A percentile compares a stretch with the other conserved stretches of the same genome.
Evolutionary conservation across 2,888 invertebrate species (phyloP).

Genomic region (Stenoptilia bipunctidactyla): DNA sequence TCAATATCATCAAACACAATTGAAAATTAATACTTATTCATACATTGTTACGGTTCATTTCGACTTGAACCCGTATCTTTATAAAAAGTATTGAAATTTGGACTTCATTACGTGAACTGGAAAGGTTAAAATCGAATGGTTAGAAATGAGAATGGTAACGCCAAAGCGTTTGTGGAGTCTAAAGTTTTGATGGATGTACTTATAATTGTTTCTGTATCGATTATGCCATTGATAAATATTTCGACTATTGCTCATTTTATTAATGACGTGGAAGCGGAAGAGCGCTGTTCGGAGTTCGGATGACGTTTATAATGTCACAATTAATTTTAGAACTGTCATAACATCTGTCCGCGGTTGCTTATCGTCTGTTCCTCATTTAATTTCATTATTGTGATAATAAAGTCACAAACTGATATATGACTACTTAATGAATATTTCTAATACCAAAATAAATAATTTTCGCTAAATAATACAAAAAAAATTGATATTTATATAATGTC

Average conservation of each 20-base stretch:
- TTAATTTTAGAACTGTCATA: slow-evolving; percentile 65
- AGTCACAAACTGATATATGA: not conserved
- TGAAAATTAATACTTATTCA: no score
- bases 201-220: slow-evolving; percentile 72
- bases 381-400: slow-evolving; percentile 2
- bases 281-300: slow-evolving; percentile 51
- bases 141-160: slow-evolving; percentile 26
- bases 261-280: slow-evolving; percentile 68
- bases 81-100: slow-evolving; percentile 20
- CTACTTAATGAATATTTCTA: not conserved
- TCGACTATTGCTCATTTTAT: slow-evolving; percentile 70
- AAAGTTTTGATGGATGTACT: slow-evolving; percentile 68
- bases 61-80: no score
- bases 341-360: slow-evolving; percentile 53
- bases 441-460: no score
- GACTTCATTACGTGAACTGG: slow-evolving; percentile 23
- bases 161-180: slow-evolving; percentile 39
- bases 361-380: not conserved
- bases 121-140: slow-evolving; percentile 25
- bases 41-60: no score
- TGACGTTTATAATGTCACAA: slow-evolving; percentile 63
- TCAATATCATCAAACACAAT: slow-evolving; percentile 15
- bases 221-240: slow-evolving; percentile 72
- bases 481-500: no score
- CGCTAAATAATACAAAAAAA: no score